Evolutionary conservation across 2,113 vertebrate genomes (phyloP), one percentile per base, ranked within the genome.

Genomic region (Hippocampus zosterae): DNA sequence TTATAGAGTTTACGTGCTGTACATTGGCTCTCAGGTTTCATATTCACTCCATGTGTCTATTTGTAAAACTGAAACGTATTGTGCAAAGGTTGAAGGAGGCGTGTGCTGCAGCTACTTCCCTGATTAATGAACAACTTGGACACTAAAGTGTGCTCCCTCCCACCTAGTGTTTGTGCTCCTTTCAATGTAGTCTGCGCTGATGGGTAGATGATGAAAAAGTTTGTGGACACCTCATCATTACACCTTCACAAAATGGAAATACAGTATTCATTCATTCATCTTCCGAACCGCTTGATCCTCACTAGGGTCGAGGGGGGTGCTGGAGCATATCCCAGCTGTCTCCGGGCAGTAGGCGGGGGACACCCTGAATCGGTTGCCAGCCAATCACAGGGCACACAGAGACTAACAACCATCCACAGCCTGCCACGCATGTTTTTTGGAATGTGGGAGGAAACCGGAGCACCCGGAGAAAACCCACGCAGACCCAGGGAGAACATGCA

Each of bases 81-180:
- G 88, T 81, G 70, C 89, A 91, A 92, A 92, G 91, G 89, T 91
- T 91, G 87, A 75, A 41, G 13, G 56, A 81, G 83, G 83, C 69
- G 85, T 88, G 76, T 76, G 76, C 70, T 83, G 83, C 73, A 53
- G 65, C 74, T 69, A 61, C 76, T 83, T 85, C 72, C 79, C 66
- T 76, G 72, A 78, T 92, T 93, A 93, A 93, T 92, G 78, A 78
- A n/a, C 92, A 90, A 93, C 88, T 81, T 59, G 72, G 73, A 84
- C 69, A 78, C 73, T 70, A 84, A 88, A 82, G 82, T 85, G 85
- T 65, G 82, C 81, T 81, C 41, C 50, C 48, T 67, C 71, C 73
- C 62, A 5, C 84, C 81, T 67, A 67, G 63, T 74, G 16, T 40
- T 48, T 18, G 61, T n/a, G 19, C 56, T 60, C 62, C 57, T 65